Evolutionary conservation across 1,140 invertebrate species (phyloP), one percentile per base, ranked within the genome.

Genomic region (Nasonia vitripennis): DNA sequence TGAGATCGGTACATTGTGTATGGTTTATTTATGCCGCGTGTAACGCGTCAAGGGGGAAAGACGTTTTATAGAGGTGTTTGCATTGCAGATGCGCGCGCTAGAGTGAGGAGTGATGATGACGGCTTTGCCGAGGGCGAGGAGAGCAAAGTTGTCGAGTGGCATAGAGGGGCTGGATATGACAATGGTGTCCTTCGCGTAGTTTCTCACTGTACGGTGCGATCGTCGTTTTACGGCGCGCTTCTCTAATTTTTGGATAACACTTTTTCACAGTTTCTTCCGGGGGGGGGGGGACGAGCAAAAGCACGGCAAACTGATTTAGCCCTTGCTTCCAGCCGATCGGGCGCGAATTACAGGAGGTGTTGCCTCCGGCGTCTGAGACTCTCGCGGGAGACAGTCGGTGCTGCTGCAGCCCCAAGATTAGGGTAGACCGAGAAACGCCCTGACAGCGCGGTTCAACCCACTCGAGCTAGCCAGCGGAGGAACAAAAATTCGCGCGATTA

Each of bases 401-500:
- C 1, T 27, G 2, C 20, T 27, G 68, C 23, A 71, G 68, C 12
- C 10, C 5, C 23, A 71, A 71, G 68, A 71, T 71, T 71, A 71
- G 68, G 27, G 68, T 12, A 31, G 68, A 34, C 68, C 68, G 2
- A 34, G 68, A 34, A 71, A 71, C 27, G 68, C 9, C 68, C 68
- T 34, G 31, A 31, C 68, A 71, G 68, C 23, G 10, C 68, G 23
- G 27, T 23, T 2, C 23, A 68, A 23, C 67, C 68, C 68, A 71
- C 68, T 71, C 14, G 68, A 31, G 23, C 20, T 71, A 5, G 23
- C 68, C 68, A n/a, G 27, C 5, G 4, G 68, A 12, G 27, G 68
- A 71, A 34, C 68, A 71, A 71, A 31, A 71, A 71, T 27, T 71
- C 68, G 12, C 68, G 68, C 31, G 68, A 34, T 31, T 71, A 71